Conservation (phyloP, 2,888 invertebrate genomes). For the Anthophora plumipes region DNA sequence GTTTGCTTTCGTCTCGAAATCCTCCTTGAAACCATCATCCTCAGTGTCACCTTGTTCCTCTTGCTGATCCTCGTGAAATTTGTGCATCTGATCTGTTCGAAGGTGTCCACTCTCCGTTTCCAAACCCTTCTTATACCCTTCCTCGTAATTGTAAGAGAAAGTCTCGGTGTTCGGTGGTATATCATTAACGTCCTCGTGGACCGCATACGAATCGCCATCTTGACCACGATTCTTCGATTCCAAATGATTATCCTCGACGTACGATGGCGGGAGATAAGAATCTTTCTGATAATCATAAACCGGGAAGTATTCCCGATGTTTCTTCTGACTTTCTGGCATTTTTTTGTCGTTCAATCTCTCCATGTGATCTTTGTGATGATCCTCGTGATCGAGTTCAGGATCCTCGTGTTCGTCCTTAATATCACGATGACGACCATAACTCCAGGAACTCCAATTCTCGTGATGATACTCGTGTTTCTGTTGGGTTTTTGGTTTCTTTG, state of each 20-base stretch:
- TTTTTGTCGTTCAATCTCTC: slow-evolving; percentile 21
- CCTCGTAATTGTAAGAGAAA: slow-evolving; percentile 66
- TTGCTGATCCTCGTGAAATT: slow-evolving; percentile 78
- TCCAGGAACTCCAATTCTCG: slow-evolving; percentile 78
- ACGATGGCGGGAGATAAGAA: slow-evolving; percentile 66
- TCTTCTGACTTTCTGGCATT: slow-evolving; percentile 15
- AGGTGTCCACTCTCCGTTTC: slow-evolving; percentile 74
- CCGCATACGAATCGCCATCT: slow-evolving; percentile 60
- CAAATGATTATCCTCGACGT: slow-evolving; percentile 26
- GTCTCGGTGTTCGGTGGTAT: slow-evolving; percentile 47
- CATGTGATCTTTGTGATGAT: slow-evolving; percentile 50
- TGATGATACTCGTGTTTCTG: slow-evolving; percentile 85
- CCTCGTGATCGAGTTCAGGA: slow-evolving; percentile 42
- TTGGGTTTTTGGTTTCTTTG: slow-evolving; percentile 51
- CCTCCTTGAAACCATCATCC: slow-evolving; percentile 63
- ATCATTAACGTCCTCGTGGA: slow-evolving; percentile 71
- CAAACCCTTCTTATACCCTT: slow-evolving; percentile 74
- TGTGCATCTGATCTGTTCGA: slow-evolving; percentile 72
- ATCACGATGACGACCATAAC: slow-evolving; percentile 77
- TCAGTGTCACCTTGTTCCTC: slow-evolving; percentile 68
- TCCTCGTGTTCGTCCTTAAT: slow-evolving; percentile 47
- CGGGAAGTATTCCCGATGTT: slow-evolving; percentile 11
- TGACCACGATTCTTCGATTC: slow-evolving; percentile 43
- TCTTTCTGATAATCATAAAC: slow-evolving; percentile 42
- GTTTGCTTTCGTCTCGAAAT: slow-evolving; percentile 46